phyloP scores from a whole-genome alignment of 2,797 vertebrate species.

The Pseudochirops cupreus region DNA sequence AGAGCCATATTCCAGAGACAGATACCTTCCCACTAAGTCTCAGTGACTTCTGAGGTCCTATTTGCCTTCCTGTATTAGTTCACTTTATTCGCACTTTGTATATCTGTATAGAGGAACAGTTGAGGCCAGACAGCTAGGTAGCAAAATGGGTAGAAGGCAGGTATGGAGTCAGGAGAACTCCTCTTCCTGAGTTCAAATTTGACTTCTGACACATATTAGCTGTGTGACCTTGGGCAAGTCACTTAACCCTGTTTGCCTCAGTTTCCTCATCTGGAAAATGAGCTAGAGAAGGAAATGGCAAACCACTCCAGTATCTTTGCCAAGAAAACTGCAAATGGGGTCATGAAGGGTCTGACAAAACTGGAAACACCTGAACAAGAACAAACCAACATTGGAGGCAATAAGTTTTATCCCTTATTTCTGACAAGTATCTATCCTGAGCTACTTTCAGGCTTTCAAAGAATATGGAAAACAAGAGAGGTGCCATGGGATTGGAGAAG shows the following conservation, averaged over 20 bases:
- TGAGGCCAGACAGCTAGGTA: no score
- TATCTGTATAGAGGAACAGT: no score
- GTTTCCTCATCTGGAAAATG: background rate
- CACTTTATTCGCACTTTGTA: no score
- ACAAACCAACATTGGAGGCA: background rate
- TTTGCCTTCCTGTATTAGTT: no score
- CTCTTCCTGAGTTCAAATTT: no score
- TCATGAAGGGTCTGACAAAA: background rate
- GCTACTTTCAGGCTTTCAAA: background rate
- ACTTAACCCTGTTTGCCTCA: background rate
- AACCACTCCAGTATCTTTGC: no score
- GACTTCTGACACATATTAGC: no score
- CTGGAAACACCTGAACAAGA: background rate
- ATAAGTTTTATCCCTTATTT: background rate
- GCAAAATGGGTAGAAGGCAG: no score
- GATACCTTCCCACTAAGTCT: background rate
- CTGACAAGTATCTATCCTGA: background rate
- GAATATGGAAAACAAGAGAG: background rate
- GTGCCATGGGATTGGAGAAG: background rate
- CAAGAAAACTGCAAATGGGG: background rate
- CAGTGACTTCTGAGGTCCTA: background rate
- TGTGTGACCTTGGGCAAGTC: background rate
- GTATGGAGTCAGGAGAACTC: background rate
- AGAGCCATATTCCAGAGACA: background rate
- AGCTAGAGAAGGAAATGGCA: background rate